Evolutionary conservation across 1,140 invertebrate species (phyloP).

Genomic region (Sweltsa coloradensis): DNA sequence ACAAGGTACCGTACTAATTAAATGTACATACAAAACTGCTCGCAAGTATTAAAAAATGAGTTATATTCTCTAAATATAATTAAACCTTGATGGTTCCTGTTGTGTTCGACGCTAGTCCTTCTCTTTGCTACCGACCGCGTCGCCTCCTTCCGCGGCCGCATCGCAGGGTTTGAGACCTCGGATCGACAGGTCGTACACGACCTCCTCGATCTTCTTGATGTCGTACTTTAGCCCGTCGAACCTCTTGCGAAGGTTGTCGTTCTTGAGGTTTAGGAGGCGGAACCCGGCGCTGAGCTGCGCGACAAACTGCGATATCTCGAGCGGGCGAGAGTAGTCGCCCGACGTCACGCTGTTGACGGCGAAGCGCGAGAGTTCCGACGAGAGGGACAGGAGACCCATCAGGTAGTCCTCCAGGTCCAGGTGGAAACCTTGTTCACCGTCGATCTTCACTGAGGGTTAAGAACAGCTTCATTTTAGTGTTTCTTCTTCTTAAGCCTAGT

Average conservation of each 20-base stretch:
- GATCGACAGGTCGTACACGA: slow-evolving; percentile 86
- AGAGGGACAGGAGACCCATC: slow-evolving; percentile 65
- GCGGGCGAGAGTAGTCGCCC: slow-evolving; percentile 66
- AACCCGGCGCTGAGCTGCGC: slow-evolving; percentile 80
- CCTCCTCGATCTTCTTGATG: slow-evolving; percentile 89
- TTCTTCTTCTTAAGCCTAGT: too few relatives aligned
- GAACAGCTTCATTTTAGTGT: too few relatives aligned
- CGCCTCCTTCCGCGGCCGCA: neutral
- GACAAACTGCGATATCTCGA: slow-evolving; percentile 75
- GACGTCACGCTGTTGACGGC: slow-evolving; percentile 80
- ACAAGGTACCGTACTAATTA: too few relatives aligned
- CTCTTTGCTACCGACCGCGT: too few relatives aligned
- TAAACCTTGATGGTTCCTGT: too few relatives aligned
- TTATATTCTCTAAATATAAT: too few relatives aligned
- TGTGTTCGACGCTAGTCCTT: too few relatives aligned
- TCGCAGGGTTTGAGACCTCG: slow-evolving; percentile 52
- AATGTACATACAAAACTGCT: too few relatives aligned
- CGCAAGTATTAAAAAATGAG: too few relatives aligned
- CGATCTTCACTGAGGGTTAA: too few relatives aligned
- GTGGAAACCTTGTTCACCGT: slow-evolving; percentile 65
- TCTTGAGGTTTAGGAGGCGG: slow-evolving; percentile 78
- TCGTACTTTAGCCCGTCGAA: slow-evolving; percentile 89
- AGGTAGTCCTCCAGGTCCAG: slow-evolving; percentile 85
- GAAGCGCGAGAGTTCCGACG: slow-evolving; percentile 70
- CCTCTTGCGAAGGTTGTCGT: slow-evolving; percentile 73